Base-by-base conservation (phyloP, 23 tunicate genomes). In the Ascidia mentula region DNA sequence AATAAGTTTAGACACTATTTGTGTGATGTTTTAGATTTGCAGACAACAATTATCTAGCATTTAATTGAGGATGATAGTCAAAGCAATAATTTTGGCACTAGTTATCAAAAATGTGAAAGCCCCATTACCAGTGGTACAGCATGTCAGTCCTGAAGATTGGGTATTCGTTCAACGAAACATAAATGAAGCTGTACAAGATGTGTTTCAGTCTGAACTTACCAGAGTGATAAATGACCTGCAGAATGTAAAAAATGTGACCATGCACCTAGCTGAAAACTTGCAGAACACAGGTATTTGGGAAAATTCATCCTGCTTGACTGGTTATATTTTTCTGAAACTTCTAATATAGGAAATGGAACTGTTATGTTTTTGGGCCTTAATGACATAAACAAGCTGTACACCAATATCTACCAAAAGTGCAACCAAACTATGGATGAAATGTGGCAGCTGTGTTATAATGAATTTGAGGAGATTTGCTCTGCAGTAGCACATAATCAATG, bases 131-230 rank as follows among this genome's bases (percentile, higher is more conserved):
- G 13, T 53, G 65, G 22, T 53, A 9, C 65, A 53, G 24, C 22
- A 53, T 53, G 2, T 6, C 24, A 28, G 65, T 53, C 65, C 65
- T 5, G 65, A 53, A 53, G 65, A 9, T 9, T 53, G 65, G 65
- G 24, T 6, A 6, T 6, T 53, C 1, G 7, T 6, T 53, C 24
- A 20, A 6, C 2, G 65, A 53, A 28, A 53, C 22, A 26, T 53
- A 3, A 53, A 53, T 53, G 65, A 53, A 20, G 65, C 65, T 53
- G 65, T 53, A 9, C 65, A 53, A 53, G 65, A 53, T 53, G 65
- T 53, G 22, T 53, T 53, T 26, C 7, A 28, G 24, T 53, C 65
- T 20, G 24, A 28, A 53, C 22, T 53, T 3, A 53, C 22, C 22
- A 53, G 24, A 28, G 65, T 53, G 65, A 53, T 28, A 9, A 53